Evolutionary conservation across 2,888 invertebrate species (phyloP), one percentile per base, ranked within the genome.

Genomic region (Dioctria linearis): DNA sequence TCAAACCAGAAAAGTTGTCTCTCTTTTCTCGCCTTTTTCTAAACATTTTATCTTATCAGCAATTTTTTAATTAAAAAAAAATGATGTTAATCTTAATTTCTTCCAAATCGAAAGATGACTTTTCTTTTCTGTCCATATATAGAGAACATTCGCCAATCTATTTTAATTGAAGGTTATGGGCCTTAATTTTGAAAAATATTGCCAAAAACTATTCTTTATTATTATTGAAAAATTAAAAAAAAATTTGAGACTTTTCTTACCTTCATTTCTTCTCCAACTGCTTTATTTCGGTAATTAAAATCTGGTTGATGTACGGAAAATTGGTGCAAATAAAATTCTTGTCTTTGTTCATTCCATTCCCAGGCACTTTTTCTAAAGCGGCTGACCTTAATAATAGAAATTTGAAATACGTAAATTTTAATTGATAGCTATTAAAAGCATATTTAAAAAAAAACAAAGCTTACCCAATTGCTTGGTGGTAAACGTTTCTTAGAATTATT

Each of bases 241-340:
- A 6, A 54, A 57, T n/a, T 5, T 61, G 6, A 61, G 1, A 54
- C 11, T 25, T 25, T 25, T 25, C 39, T 59, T 49, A 61, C 42
- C 57, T 90, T 89, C 90, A 92, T 91, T 83, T 90, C 90, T 2
- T 86, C 85, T 4, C 88, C 87, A 3, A 94, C 86, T 0, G 82
- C 84, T 0, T 89, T 86, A 85, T 90, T 91, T 0, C 91, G 89
- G 84, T 91, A 93, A 86, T 94, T 94, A 0, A 94, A 88, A 85
- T 94, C 94, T 0, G 93, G 92, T 84, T 94, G 93, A 13, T 90
- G 89, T 0, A 85, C 85, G 0, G 89, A 89, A 84, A 93, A 94
- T 82, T 92, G 92, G 86, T 94, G 94, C 3, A 92, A 88, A 84
- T 93, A 94, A 82, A 90, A 94, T 84, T 93, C 92, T 11, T 90